Evolutionary conservation across 53 echinoderm and acorn worm genomes (phyloP), one percentile per base, ranked within the genome.

Genomic region (Patiria pectinifera): DNA sequence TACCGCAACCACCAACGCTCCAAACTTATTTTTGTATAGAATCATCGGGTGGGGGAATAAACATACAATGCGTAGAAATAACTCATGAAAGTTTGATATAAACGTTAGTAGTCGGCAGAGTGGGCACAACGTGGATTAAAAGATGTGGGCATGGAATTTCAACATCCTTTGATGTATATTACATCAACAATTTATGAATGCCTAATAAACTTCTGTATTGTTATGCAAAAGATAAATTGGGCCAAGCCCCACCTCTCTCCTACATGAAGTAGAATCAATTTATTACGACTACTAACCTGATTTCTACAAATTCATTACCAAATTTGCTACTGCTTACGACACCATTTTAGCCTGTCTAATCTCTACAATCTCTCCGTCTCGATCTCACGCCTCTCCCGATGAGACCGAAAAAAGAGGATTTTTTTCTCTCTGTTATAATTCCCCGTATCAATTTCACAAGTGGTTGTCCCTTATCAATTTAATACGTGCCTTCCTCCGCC

Each of bases 391-490:
- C 13, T n/a, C 24, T 10, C 19, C 74, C 22, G 24, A 16, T 18
- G 74, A 8, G 53, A 53, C 53, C 53, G 4, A 74, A n/a, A 23
- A 10, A 21, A 24, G 82, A 24, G 6, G n/a, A 45, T 59, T 82
- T 82, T 23, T 35, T 35, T 35, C 35, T 35, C 35, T 45, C 47
- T 47, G 45, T 49, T 75, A 53, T 90, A 81, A 90, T 90, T 90
- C 81, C 61, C 90, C 90, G 47, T 90, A 90, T 90, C 90, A 62
- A 70, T 90, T 81, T 69, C 90, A 81, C 71, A 69, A 90, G 53
- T 48, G 80, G 90, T 71, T 90, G 90, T 81, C 80, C 90, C 90
- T 81, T 80, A 90, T 90, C 90, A 90, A 90, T 90, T 90, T 80
- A 90, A 90, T 90, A 90, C 90, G 90, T 49, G 90, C 81, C 53